Base-by-base conservation (phyloP, 2,888 invertebrate species). In the Xanthia icteritia region DNA sequence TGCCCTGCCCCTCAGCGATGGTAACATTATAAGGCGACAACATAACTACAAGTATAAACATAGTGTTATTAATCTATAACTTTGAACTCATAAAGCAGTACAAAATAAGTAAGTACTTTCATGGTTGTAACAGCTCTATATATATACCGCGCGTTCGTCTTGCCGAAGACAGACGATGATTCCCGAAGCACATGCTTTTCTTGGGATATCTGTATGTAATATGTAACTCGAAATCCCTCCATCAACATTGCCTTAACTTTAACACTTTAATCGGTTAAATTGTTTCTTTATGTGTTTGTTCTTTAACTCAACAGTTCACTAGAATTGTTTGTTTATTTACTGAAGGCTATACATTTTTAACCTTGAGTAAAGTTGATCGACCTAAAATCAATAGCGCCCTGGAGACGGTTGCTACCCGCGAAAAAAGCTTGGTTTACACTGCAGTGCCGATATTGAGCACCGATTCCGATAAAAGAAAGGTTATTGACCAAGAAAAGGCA, bases 331-430 rank as follows among this genome's bases (percentile, higher is more conserved):
- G 69, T 70, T 60, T 76, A 63, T 70, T 63, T 76, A 54, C 66
- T 42, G 20, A 54, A 65, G 48, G 15, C 27, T 64, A 36, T 58
- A 75, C 31, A 63, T 66, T 72, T 69, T 60, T 70, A 65, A 73
- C 82, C 70, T 76, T 71, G 42, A 45, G 36, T 27, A 54, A 67
- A 85, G 73, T 82, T 82, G 54, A 76, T 73, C 67, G 76, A 67
- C 73, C 70, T 71, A 67, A 76, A 73, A 82, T 73, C 86, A 71
- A 85, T 73, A 71, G 31, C 23, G 54, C 48, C 48, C 54, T 15
- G 13, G 60, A 75, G 75, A 68, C 75, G 5, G 23, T 77, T 36
- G n/a, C 17, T 67, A 65, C 13, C 31, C 17, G n/a, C 15, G 27
- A 6, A n/a, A 64, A 60, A 45, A 9, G 27, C 13, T 31, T 13